Evolutionary conservation across 2,888 invertebrate genomes (phyloP).

Genomic region (Gari tellinella): DNA sequence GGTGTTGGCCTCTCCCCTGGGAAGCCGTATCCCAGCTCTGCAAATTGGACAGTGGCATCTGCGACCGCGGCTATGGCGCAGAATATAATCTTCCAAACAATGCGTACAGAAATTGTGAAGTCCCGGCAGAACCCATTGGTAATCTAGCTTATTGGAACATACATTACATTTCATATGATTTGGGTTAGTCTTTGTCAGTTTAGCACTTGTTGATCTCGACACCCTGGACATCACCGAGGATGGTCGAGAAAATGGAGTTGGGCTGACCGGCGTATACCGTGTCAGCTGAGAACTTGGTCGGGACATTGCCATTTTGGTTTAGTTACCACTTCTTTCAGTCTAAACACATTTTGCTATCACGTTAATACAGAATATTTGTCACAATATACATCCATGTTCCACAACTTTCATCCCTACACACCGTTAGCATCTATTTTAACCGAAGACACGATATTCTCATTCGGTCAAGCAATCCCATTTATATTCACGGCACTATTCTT

Average conservation of each 20-base stretch:
- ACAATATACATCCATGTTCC: too few species aligned
- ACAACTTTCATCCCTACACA: too few species aligned
- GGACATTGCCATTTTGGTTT: slow-evolving; percentile 22
- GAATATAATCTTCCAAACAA: slow-evolving; percentile 56
- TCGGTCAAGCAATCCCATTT: too few species aligned
- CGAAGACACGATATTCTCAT: too few species aligned
- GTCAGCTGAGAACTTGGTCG: slow-evolving; percentile 52
- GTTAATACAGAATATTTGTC: too few species aligned
- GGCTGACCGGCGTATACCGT: slow-evolving; percentile 39
- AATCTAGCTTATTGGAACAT: slow-evolving; percentile 52
- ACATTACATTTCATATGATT: slow-evolving; percentile 47
- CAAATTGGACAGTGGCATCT: slow-evolving; percentile 59
- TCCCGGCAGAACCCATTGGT: slow-evolving; percentile 60
- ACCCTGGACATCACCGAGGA: slow-evolving; percentile 49
- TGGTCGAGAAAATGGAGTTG: slow-evolving; percentile 40
- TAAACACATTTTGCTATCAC: too few species aligned
- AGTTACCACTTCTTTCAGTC: too few species aligned
- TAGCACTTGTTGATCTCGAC: slow-evolving; percentile 34
- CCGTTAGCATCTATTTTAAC: too few species aligned
- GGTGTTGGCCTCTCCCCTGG: slow-evolving; percentile 25
- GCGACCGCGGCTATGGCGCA: slow-evolving; percentile 52
- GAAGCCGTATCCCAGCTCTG: slow-evolving; percentile 53
- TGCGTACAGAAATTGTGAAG: slow-evolving; percentile 57
- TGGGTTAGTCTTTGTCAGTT: slow-evolving; percentile 48
- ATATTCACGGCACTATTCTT: too few species aligned